Conservation (phyloP, 2,797 vertebrate species). For the Nyctibius grandis region DNA sequence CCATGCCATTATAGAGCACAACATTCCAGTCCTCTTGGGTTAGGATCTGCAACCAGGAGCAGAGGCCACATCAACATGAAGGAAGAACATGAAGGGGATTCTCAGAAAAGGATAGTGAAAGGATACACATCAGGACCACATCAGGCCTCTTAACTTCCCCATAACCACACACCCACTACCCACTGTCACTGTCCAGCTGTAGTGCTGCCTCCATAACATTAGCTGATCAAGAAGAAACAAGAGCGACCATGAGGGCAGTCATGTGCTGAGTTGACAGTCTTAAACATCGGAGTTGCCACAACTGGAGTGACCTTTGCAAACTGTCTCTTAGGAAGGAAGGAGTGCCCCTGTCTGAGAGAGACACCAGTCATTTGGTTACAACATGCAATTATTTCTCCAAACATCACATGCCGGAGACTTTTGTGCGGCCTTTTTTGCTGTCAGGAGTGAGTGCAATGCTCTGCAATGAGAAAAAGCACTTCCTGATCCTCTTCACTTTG, state of each 20-base stretch:
- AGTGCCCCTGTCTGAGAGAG: not conserved
- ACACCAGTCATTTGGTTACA: not conserved
- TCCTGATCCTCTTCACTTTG: not conserved
- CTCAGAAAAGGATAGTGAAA: not conserved
- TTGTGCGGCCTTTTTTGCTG: not conserved
- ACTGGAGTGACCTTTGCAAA: not conserved
- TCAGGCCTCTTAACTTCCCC: not conserved
- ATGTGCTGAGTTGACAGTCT: not conserved
- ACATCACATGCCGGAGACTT: not conserved
- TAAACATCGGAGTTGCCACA: not conserved
- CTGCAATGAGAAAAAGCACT: not conserved
- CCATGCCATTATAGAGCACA: constrained; percentile 98
- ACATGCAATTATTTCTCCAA: not conserved
- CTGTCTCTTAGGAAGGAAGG: not conserved
- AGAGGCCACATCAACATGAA: not conserved
- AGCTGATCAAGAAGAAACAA: not conserved
- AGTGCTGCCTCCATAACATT: not conserved
- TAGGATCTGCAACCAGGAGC: constrained; percentile 80
- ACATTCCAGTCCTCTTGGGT: constrained; percentile 99
- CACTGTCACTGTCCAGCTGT: not conserved
- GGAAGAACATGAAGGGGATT: not conserved
- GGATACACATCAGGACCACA: not conserved
- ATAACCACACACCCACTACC: not conserved
- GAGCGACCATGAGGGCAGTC: not conserved
- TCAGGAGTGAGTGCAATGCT: not conserved